Percentiles rank a stretch among this genome's conserved stretches.
Conservation (phyloP, 2,797 vertebrate species). For the Hypotaenidia philippensis region DNA sequence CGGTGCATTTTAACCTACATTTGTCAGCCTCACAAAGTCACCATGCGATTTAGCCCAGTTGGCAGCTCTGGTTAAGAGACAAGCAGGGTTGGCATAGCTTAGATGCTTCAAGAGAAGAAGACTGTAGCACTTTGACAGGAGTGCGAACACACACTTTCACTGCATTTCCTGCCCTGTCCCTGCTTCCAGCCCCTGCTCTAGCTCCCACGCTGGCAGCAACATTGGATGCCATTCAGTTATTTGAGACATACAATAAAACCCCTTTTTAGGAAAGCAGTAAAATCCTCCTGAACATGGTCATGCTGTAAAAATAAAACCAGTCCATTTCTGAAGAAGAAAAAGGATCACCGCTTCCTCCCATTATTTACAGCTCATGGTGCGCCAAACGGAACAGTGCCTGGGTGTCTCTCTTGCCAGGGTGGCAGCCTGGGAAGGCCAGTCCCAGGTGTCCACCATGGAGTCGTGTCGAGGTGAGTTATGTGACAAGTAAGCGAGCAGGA, state of each 20-base stretch:
- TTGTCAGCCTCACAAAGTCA: constrained; percentile 55
- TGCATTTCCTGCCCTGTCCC: rapidly evolving
- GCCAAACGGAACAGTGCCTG: background rate
- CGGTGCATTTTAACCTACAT: constrained; percentile 62
- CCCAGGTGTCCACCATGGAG: rapidly evolving
- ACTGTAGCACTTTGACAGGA: background rate
- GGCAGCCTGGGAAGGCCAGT: rapidly evolving
- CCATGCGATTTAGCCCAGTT: constrained; percentile 50
- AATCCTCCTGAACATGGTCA: background rate
- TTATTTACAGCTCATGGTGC: background rate
- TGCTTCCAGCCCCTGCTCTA: background rate
- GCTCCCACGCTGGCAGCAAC: background rate
- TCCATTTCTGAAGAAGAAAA: background rate
- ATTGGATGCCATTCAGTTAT: rapidly evolving
- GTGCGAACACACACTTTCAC: background rate
- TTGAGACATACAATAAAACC: background rate
- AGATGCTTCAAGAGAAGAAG: background rate
- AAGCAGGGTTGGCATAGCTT: constrained; percentile 42
- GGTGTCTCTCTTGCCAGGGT: rapidly evolving
- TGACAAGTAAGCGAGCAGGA: rapidly evolving
- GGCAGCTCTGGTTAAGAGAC: constrained; percentile 38
- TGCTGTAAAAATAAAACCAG: background rate
- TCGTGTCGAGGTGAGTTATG: rapidly evolving
- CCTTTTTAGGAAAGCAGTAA: background rate
- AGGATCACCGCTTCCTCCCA: rapidly evolving